Evolutionary conservation across 1,140 invertebrate species (phyloP).

Genomic region (Euschistus heros): DNA sequence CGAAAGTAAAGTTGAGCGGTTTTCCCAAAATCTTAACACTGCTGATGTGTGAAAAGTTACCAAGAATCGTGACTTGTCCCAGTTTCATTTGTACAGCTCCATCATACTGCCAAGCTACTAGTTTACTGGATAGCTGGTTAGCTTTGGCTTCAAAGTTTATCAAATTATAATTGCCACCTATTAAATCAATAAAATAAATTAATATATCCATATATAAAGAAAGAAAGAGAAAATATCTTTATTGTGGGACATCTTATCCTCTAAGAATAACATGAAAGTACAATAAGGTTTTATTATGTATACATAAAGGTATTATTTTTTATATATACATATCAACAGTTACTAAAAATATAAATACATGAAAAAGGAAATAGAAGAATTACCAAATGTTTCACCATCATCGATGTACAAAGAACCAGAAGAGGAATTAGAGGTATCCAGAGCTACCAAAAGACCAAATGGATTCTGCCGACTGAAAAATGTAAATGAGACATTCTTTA

Average conservation of each 20-base stretch:
- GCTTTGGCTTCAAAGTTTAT: neutral
- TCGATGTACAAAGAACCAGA: slow-evolving; percentile 42
- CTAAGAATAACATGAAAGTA: too few species aligned
- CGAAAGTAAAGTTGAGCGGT: neutral
- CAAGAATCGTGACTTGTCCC: neutral
- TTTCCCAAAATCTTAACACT: neutral
- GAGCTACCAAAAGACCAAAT: slow-evolving; percentile 38
- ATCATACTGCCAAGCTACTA: neutral
- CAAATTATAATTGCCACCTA: neutral
- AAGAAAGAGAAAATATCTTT: neutral
- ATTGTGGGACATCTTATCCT: too few species aligned
- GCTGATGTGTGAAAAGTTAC: neutral
- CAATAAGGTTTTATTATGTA: too few species aligned
- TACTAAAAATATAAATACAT: neutral
- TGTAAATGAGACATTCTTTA: neutral
- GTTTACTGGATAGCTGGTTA: neutral
- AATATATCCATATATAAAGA: neutral
- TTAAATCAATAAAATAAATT: neutral
- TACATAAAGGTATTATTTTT: neutral
- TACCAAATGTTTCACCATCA: slow-evolving; percentile 36
- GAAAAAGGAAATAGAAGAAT: neutral
- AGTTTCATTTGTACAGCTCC: neutral
- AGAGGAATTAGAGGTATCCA: slow-evolving; percentile 35
- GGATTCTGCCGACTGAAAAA: slow-evolving; percentile 38
- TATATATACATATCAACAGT: neutral